These are phyloP conservation scores for Tetragonula clypearis DNA, from an alignment of 1,140 invertebrate genomes.

Conservation along the genomic window DNA sequence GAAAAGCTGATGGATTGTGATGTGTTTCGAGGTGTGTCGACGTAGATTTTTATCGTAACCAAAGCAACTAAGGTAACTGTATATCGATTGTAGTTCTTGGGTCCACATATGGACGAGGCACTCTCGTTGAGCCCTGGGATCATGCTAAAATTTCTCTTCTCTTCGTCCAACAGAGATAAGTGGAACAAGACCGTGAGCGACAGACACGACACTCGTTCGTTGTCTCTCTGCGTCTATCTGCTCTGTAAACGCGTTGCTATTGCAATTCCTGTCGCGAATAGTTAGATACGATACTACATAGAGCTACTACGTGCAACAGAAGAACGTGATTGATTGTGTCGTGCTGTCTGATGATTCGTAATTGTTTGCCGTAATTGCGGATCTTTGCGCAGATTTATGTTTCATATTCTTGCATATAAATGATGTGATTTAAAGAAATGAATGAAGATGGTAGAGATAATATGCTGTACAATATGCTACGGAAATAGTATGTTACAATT, in stretches of 20 bases:
- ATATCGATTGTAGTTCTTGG: constrained; percentile 2
- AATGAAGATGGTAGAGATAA: no score
- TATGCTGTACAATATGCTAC: no score
- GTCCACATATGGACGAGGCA: neutral
- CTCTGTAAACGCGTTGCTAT: neutral
- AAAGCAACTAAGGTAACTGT: constrained; percentile 16
- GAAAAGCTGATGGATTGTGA: neutral
- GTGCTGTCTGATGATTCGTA: neutral
- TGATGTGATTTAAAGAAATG: no score
- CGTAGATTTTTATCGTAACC: constrained; percentile 35
- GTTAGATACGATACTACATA: neutral
- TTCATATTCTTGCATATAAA: no score
- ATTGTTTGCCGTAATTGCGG: no score
- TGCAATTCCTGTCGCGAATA: neutral
- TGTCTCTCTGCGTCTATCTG: neutral
- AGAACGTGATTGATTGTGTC: neutral
- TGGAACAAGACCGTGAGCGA: neutral
- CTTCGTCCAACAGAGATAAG: neutral
- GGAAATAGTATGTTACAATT: neutral
- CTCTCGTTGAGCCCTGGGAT: no score
- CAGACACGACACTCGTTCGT: neutral
- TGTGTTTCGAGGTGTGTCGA: neutral
- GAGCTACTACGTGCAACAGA: neutral
- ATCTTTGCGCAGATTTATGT: no score
- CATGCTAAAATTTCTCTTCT: neutral